Percentiles rank a stretch among this genome's conserved stretches.
These are phyloP conservation scores for Zeuzera pyrina DNA, from an alignment of 2,888 invertebrate genomes.

Conservation along the genomic window DNA sequence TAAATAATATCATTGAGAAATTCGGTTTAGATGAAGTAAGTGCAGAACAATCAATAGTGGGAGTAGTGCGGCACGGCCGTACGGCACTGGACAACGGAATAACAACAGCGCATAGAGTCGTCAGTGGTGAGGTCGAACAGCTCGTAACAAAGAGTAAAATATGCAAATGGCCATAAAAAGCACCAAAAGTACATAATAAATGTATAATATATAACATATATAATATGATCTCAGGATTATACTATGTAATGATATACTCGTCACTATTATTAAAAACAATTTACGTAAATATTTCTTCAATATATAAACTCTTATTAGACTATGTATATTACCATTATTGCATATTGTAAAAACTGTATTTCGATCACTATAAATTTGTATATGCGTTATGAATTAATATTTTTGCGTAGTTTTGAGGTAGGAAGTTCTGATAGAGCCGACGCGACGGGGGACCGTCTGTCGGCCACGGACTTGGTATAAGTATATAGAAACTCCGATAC, in stretches of 20 bases:
- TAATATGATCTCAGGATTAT: constrained; percentile 47
- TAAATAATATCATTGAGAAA: constrained; percentile 54
- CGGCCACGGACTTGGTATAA: constrained; percentile 22
- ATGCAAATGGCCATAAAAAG: constrained; percentile 57
- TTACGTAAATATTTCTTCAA: constrained; percentile 66
- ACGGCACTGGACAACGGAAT: constrained; percentile 17
- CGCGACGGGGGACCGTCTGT: constrained; percentile 16
- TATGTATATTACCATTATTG: constrained; percentile 49
- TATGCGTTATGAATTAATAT: constrained; percentile 44
- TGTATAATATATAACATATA: no score
- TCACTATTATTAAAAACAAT: constrained; percentile 51
- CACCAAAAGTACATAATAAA: constrained; percentile 47
- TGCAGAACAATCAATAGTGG: constrained; percentile 7
- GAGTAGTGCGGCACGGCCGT: not conserved
- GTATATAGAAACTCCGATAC: constrained; percentile 40
- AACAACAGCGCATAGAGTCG: constrained; percentile 37
- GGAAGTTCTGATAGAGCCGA: constrained; percentile 49
- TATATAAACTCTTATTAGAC: constrained; percentile 66
- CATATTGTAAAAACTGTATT: constrained; percentile 54
- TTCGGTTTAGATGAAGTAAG: constrained; percentile 35
- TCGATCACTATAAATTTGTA: constrained; percentile 57
- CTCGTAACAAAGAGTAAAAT: constrained; percentile 59
- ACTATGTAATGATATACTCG: constrained; percentile 46
- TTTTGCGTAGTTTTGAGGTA: constrained; percentile 68
- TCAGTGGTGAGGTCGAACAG: constrained; percentile 43